Conservation (phyloP, 2,888 invertebrate genomes). For the Amphimallon solstitiale region DNA sequence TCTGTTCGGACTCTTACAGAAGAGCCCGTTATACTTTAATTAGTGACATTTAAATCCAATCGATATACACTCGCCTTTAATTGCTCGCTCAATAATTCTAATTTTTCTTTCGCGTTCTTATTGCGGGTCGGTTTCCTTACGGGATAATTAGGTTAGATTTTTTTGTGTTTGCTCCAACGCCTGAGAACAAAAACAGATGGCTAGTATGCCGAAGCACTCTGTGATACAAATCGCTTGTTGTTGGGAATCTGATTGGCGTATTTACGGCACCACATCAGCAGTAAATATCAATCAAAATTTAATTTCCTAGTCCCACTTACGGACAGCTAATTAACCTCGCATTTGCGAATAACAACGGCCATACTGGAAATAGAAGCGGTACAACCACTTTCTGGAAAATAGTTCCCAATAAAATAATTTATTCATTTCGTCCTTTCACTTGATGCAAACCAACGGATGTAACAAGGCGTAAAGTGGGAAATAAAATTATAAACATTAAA, state of each 20-base stretch:
- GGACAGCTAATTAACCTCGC: conserved; percentile 23
- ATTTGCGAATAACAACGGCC: conserved; percentile 26
- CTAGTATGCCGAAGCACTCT: conserved; percentile 3
- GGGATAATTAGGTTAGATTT: conserved; percentile 31
- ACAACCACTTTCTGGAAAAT: conserved; percentile 16
- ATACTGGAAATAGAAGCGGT: conserved; percentile 8
- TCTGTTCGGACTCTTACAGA: conserved; percentile 3
- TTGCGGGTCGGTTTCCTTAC: conserved; percentile 16
- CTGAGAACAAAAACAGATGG: conserved; percentile 32
- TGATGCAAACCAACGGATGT: not conserved
- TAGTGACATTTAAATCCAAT: not conserved
- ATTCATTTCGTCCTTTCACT: conserved; percentile 2
- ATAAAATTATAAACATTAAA: too few species aligned
- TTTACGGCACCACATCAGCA: conserved; percentile 12
- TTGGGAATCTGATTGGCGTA: conserved; percentile 18
- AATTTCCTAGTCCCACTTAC: conserved; percentile 28
- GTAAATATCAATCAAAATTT: conserved; percentile 31
- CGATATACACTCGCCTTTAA: conserved; percentile 16
- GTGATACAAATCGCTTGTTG: conserved; percentile 23
- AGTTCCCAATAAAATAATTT: not conserved
- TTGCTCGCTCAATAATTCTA: conserved; percentile 14
- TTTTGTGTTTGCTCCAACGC: conserved; percentile 22
- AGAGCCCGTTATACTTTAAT: conserved; percentile 15
- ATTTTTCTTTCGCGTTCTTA: conserved; percentile 22
- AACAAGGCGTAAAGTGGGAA: not conserved